phyloP scores from a whole-genome alignment of 1,140 invertebrate species.

The Neocloeon triangulifer region DNA sequence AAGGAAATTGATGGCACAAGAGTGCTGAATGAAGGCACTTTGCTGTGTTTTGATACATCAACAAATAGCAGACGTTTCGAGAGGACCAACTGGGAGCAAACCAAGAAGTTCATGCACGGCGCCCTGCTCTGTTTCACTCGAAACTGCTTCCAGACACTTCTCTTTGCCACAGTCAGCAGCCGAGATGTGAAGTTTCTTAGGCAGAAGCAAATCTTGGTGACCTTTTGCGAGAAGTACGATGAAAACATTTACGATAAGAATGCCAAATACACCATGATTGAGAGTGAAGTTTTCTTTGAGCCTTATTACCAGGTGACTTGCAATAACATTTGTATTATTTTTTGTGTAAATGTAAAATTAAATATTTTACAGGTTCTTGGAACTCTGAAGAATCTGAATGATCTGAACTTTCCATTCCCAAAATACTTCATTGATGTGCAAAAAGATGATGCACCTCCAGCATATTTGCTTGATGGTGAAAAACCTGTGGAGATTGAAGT shows the following conservation, averaged over 20 bases:
- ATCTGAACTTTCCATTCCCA: conserved; percentile 12
- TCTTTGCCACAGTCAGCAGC: conserved; percentile 20
- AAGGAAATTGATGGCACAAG: too few relatives aligned
- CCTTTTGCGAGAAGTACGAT: conserved; percentile 11
- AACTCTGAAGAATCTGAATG: conserved; percentile 10
- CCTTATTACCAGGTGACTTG: conserved; percentile 13
- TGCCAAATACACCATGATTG: conserved; percentile 32
- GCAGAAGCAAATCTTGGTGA: conserved; percentile 5
- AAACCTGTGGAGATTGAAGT: too few relatives aligned
- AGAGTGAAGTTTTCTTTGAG: conserved; percentile 22
- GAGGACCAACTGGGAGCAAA: conserved; percentile 10
- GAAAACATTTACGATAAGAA: conserved; percentile 15
- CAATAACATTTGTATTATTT: too few relatives aligned
- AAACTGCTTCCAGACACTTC: conserved; percentile 21
- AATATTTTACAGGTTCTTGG: too few relatives aligned
- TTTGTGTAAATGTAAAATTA: too few relatives aligned
- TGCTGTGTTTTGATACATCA: not conserved
- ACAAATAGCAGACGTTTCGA: not conserved
- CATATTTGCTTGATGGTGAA: too few relatives aligned
- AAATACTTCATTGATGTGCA: conserved; percentile 12
- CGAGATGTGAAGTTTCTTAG: conserved; percentile 18
- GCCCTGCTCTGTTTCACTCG: conserved; percentile 24
- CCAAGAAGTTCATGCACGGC: conserved; percentile 23
- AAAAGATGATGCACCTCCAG: conserved; percentile 8
- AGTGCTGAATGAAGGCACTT: not conserved